phyloP scores from a whole-genome alignment of 2,113 vertebrate genomes.

The Gyps fulvus region DNA sequence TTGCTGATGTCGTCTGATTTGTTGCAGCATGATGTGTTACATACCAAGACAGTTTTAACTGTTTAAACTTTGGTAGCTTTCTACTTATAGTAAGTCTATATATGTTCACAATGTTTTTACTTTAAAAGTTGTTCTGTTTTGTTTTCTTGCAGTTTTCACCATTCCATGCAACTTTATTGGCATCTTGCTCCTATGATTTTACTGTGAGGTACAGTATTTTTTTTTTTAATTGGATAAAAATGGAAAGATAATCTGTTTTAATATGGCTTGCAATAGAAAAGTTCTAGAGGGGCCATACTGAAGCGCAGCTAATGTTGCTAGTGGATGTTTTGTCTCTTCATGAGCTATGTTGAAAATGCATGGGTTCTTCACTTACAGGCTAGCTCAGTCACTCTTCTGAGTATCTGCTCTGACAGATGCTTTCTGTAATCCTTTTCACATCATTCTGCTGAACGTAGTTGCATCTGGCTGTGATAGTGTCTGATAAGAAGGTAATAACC shows the following conservation, averaged over 20 bases:
- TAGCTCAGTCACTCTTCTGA: background rate
- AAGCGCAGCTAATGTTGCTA: background rate
- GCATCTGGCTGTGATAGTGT: background rate
- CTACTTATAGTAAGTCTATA: background rate
- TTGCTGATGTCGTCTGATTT: background rate
- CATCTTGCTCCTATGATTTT: constrained; percentile 97
- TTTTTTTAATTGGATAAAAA: background rate
- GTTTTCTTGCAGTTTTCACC: constrained; percentile 88
- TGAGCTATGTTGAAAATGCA: background rate
- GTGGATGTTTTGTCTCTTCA: background rate
- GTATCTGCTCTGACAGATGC: constrained; percentile 1
- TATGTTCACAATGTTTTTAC: background rate
- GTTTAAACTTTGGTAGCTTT: background rate
- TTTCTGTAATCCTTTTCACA: background rate
- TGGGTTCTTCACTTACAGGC: background rate
- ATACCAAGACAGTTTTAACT: background rate
- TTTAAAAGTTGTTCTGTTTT: background rate
- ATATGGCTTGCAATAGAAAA: background rate
- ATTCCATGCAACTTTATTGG: constrained; percentile 81
- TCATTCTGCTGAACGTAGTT: background rate
- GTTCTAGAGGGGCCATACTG: background rate
- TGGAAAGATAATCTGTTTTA: background rate
- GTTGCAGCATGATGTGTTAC: background rate
- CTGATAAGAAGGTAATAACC: background rate
- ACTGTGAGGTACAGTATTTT: constrained; percentile 86